Conservation (phyloP, 2,888 invertebrate species). For the Diaphora mendica region DNA sequence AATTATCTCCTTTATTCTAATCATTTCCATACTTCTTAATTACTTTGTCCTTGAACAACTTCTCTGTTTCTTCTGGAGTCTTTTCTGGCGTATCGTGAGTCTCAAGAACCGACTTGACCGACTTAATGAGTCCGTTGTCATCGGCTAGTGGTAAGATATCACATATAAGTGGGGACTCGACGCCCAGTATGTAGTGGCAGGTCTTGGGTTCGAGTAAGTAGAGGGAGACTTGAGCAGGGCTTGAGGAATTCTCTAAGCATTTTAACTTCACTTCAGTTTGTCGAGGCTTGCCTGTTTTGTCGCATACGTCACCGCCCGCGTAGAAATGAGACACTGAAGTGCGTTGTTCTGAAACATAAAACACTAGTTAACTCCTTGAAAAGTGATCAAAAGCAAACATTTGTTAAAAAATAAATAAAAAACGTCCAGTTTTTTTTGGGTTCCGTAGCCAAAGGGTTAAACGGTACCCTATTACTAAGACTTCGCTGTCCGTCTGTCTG, state of each 20-base stretch:
- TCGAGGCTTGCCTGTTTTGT: conserved; percentile 91
- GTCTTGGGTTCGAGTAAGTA: conserved; percentile 96
- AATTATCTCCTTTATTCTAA: conserved; percentile 52
- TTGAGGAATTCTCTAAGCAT: conserved; percentile 90
- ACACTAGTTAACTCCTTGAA: neutral
- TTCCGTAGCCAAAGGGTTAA: too few species aligned
- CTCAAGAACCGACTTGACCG: conserved; percentile 49
- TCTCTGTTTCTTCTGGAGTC: conserved; percentile 54
- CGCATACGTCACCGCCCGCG: conserved; percentile 94
- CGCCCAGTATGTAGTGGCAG: conserved; percentile 97
- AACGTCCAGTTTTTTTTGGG: too few species aligned
- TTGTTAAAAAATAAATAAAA: too few species aligned
- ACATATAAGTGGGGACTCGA: conserved; percentile 97
- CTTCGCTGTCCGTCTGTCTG: too few species aligned
- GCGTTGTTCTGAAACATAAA: conserved; percentile 75
- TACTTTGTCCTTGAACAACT: conserved; percentile 51
- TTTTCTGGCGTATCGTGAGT: conserved; percentile 50
- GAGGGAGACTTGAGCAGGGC: conserved; percentile 93
- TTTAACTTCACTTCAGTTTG: conserved; percentile 95
- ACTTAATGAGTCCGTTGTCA: conserved; percentile 89
- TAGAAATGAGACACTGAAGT: conserved; percentile 95
- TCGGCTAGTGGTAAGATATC: conserved; percentile 93
- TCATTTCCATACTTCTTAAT: conserved; percentile 67
- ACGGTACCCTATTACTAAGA: too few species aligned
- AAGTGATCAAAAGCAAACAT: neutral